Evolutionary conservation across 1,140 invertebrate species (phyloP), one percentile per base, ranked within the genome.

Genomic region (Oreohelix idahoensis): DNA sequence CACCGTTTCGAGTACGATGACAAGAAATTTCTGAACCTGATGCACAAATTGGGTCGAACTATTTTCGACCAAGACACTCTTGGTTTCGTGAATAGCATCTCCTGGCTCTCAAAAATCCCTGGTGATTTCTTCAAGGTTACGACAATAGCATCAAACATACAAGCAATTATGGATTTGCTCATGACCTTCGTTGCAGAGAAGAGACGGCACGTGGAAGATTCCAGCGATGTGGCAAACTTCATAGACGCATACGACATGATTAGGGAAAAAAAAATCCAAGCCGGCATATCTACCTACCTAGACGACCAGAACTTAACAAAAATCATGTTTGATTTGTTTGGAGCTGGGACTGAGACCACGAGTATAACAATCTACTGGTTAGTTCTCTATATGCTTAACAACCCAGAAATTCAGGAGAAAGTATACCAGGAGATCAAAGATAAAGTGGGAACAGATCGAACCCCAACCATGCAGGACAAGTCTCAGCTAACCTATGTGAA

Each of bases 271-370:
- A 42, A 38, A 39, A 45, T 74, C 11, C 51, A 83, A 29, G 58
- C 51, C 4, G 49, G 20, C 5, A 76, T 75, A 20, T 70, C 79
- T 35, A 49, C 58, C 32, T 74, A 58, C 1, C 79, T 79, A 5
- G 75, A 74, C 63, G 71, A 75, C 5, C 26, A 69, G n/a, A 84
- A 86, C 32, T 78, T 87, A 26, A 70, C 29, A 1, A 81, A 73
- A n/a, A 32, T 76, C 36, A 36, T 83, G 29, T 26, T 35, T 32
- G 81, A 86, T 49, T 45, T 89, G 35, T 87, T 89, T 89, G 96
- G 96, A 0, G 97, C 97, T 32, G 97, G 97, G 0, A 94, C 96
- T n/a, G 97, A 98, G 89, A 98, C 97, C 0, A 96, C 96, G 0
- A 92, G 97, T 49, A 95, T 95, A 0, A 97, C 97, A 0, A 90